Base-by-base conservation (phyloP, 2,888 invertebrate genomes). In the Conistra vaccinii region DNA sequence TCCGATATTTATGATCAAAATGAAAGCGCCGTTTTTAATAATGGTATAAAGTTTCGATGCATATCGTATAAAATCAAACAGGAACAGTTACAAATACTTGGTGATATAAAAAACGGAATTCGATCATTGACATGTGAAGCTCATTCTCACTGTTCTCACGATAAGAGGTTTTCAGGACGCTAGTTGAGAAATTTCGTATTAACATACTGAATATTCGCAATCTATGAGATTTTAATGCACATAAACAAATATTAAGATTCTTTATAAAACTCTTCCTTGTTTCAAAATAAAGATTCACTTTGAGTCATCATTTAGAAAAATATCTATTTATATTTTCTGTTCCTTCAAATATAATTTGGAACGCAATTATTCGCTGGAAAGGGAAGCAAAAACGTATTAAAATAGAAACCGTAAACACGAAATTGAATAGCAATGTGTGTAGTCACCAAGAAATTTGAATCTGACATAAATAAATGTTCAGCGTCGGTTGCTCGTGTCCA, bases 1-100 rank as follows among this genome's bases (percentile, higher is more conserved):
- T 70, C 45, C 39, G 75, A 85, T 85, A 85, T 75, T 79, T 75
- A 79, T 69, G 53, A 71, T 73, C 63, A 75, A 77, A 79, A 75
- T 83, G 65, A 77, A 83, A 83, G 76, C 73, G 32, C 67, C 20
- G 57, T 61, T 69, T 61, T 73, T 76, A 69, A 69, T 74, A 71
- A 62, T 62, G 73, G 75, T 85, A 45, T 87, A 45, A 53, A 74
- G 61, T 87, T 78, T 61, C 79, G 71, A 74, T 76, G 72, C 51
- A 60, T 78, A 74, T 67, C 76, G n/a, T 35, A 66, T 69, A 45
- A 73, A 74, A 76, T 66, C 23, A 58, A 53, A 66, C 35, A 63
- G 62, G 42, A 65, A 73, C 63, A 57, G 70, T 67, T 63, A 29
- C 17, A n/a, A 58, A 84, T 69, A 68, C 65, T 76, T 60, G 57